phyloP scores from a whole-genome alignment of 2,888 invertebrate genomes.

The Elmis aenea region DNA sequence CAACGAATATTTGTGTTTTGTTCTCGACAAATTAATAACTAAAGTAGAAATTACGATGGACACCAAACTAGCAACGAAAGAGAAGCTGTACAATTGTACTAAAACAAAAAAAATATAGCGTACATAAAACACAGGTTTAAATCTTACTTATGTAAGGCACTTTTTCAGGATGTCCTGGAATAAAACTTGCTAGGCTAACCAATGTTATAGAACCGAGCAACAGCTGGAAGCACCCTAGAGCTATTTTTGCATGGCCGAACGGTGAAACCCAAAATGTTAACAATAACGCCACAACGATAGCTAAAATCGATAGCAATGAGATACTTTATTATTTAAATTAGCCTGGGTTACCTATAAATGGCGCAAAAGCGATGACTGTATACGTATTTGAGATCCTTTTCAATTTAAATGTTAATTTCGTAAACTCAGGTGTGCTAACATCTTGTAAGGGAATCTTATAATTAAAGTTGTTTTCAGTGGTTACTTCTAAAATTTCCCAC shows the following conservation, averaged over 20 bases:
- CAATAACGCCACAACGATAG: not conserved
- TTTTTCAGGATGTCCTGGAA: constrained; percentile 34
- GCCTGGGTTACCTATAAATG: constrained; percentile 36
- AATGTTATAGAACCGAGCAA: constrained; percentile 34
- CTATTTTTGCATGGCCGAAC: constrained; percentile 36
- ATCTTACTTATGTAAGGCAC: constrained; percentile 41
- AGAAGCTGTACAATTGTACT: constrained; percentile 38
- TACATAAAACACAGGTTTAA: constrained; percentile 1
- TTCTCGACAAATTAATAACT: constrained; percentile 38
- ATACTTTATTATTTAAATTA: too few species aligned
- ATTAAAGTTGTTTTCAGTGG: constrained; percentile 11
- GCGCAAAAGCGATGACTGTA: constrained; percentile 35
- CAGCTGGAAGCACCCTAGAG: constrained; percentile 36
- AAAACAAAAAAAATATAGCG: constrained; percentile 27
- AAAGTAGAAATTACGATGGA: constrained; percentile 34
- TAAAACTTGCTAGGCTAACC: constrained; percentile 30
- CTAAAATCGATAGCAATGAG: too few species aligned
- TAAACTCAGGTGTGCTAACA: too few species aligned
- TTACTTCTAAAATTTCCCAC: constrained; percentile 19
- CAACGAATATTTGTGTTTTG: constrained; percentile 28
- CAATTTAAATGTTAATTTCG: constrained; percentile 32
- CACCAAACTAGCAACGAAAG: constrained; percentile 31
- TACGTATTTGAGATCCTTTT: constrained; percentile 33
- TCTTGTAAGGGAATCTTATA: constrained; percentile 10
- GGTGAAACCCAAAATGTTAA: constrained; percentile 41